Conservation (phyloP, 2,797 vertebrate species). For the Sardinella longiceps region DNA sequence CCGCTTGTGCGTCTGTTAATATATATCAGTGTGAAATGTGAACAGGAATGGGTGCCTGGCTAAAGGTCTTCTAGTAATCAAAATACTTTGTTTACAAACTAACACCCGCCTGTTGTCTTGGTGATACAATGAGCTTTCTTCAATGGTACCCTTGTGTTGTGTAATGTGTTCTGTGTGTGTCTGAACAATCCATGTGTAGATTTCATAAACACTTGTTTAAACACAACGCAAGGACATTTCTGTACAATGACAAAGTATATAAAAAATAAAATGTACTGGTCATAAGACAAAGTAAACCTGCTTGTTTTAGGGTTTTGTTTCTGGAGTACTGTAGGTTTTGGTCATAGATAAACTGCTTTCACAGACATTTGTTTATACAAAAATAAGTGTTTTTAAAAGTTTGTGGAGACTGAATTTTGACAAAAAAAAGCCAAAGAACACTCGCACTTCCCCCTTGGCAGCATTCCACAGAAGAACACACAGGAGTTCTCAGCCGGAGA, state of each 20-base stretch:
- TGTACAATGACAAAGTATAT: constrained; percentile 61
- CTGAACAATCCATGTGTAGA: constrained; percentile 23
- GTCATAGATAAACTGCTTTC: constrained; percentile 4
- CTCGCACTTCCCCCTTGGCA: background rate
- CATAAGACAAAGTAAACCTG: constrained; percentile 65
- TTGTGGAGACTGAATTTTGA: background rate
- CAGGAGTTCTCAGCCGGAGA: background rate
- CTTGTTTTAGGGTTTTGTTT: constrained; percentile 3
- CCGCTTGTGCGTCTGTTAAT: background rate
- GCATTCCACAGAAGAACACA: background rate
- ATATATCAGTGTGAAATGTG: constrained; percentile 15
- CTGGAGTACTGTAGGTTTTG: constrained; percentile 5
- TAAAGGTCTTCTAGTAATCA: background rate
- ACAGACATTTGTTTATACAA: constrained; percentile 3
- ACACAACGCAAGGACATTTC: constrained; percentile 27
- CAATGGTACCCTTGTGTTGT: background rate
- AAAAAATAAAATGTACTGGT: constrained; percentile 75
- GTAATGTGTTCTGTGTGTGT: background rate
- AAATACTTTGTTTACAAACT: background rate
- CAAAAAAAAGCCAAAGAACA: background rate
- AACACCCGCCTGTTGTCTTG: background rate
- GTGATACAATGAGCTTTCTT: background rate
- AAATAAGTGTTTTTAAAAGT: background rate
- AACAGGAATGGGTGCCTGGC: background rate
- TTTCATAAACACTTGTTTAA: constrained; percentile 12